Evolutionary conservation across 2,113 vertebrate species (phyloP).

Genomic region (Argyrosomus japonicus): DNA sequence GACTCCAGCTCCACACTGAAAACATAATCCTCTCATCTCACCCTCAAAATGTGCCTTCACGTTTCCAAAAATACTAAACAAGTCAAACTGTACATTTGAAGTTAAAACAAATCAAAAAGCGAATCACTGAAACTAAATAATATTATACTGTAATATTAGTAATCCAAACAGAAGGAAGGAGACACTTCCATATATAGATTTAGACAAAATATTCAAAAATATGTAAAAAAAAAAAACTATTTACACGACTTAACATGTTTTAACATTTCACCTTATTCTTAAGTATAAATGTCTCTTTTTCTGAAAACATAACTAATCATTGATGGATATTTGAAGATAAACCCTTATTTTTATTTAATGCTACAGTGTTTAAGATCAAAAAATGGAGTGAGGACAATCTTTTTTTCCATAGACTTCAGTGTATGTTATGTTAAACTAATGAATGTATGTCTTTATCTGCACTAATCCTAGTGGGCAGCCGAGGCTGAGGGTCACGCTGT

Average conservation of each 20-base stretch:
- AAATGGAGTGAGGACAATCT: conserved; percentile 4
- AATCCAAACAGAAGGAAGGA: neutral
- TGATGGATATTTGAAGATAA: neutral
- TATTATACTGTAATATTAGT: no score
- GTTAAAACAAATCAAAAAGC: neutral
- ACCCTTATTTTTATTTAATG: neutral
- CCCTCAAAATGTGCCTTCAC: neutral
- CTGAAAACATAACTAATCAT: neutral
- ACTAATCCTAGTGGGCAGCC: conserved; percentile 54
- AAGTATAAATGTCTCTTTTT: neutral
- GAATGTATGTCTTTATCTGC: conserved; percentile 70
- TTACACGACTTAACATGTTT: neutral
- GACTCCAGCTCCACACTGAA: neutral
- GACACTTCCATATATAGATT: neutral
- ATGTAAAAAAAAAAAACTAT: neutral
- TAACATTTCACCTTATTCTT: neutral
- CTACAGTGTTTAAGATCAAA: conserved; percentile 22
- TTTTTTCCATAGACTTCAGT: conserved; percentile 25
- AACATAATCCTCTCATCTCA: neutral
- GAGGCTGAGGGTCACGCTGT: conserved; percentile 74
- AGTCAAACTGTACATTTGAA: neutral
- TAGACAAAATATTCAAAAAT: neutral
- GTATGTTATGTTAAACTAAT: conserved; percentile 56
- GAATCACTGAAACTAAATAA: neutral
- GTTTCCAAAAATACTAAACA: neutral